Base-by-base conservation (phyloP, 1,140 invertebrate species). In the Samia ricini region DNA sequence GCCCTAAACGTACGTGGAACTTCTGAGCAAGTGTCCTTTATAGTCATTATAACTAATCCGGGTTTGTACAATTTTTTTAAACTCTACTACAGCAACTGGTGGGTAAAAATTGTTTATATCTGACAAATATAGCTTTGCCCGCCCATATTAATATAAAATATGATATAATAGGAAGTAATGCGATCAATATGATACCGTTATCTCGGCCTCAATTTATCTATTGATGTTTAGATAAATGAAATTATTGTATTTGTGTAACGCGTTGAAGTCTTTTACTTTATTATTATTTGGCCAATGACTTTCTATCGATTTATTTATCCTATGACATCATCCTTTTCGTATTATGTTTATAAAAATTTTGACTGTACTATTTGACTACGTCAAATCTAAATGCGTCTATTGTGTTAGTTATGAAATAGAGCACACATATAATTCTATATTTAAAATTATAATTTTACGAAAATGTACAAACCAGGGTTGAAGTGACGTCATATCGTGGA, bases 191-290 rank as follows among this genome's bases (percentile, higher is more conserved):
- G 69, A 65, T 70, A 77, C 56, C 52, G 66, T 81, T 86, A 86
- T 86, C 82, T 61, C 52, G 23, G 61, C 66, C 73, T 69, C 75
- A 73, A 60, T 56, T 71, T 74, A 76, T 72, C 71, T 74, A 71
- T 80, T 58, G 69, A 74, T 71, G 61, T 76, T 69, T 68, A 66
- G 79, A 85, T 83, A 80, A 78, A 74, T 55, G 18, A 58, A 52
- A 52, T 29, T 24, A 50, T 61, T 61, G 49, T 75, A 60, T 75
- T 75, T 76, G 70, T 74, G 61, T 61, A 56, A 72, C 85, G 80
- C 87, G 87, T 89, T 88, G 83, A 88, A 78, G 74, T 89, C 87
- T 89, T 89, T 88, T 85, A 63, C 74, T 76, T 78, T 65, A 55
- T 33, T 2, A 15, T 62, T 55, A 61, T 24, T 68, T 66, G 64